phyloP scores from a whole-genome alignment of 2,888 invertebrate species.

The Hypolimnas misippus region DNA sequence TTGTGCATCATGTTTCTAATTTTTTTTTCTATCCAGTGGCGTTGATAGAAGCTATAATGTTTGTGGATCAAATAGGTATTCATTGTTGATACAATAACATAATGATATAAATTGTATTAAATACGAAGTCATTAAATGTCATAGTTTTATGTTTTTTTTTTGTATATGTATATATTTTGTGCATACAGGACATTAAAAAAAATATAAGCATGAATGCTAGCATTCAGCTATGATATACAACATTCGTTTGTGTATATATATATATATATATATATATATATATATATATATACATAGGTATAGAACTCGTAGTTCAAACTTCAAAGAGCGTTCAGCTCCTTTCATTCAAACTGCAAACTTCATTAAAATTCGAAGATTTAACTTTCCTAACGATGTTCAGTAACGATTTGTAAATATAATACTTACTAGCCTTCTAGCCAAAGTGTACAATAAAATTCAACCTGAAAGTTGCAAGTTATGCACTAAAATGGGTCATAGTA shows the following conservation, averaged over 20 bases:
- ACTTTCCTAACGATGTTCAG: conserved; percentile 23
- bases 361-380: conserved; percentile 6
- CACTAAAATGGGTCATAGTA: not conserved
- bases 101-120: too few species aligned
- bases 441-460: conserved; percentile 14
- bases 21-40: conserved; percentile 20
- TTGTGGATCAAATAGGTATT: not conserved
- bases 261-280: too few species aligned
- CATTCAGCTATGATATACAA: too few species aligned
- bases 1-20: conserved; percentile 30
- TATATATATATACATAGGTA: too few species aligned
- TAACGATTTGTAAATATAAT: conserved; percentile 28
- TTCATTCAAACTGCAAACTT: conserved; percentile 1
- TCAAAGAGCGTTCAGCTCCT: not conserved
- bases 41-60: not conserved
- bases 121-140: too few species aligned
- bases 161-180: not conserved
- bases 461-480: conserved; percentile 19
- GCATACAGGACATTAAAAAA: too few species aligned
- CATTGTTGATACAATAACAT: not conserved
- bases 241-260: too few species aligned
- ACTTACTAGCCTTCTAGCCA: conserved; percentile 19
- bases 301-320: not conserved
- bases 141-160: too few species aligned
- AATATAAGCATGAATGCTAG: too few species aligned